These are phyloP conservation scores for Halictus quadricinctus DNA, from an alignment of 2,888 invertebrate species.

Conservation along the genomic window DNA sequence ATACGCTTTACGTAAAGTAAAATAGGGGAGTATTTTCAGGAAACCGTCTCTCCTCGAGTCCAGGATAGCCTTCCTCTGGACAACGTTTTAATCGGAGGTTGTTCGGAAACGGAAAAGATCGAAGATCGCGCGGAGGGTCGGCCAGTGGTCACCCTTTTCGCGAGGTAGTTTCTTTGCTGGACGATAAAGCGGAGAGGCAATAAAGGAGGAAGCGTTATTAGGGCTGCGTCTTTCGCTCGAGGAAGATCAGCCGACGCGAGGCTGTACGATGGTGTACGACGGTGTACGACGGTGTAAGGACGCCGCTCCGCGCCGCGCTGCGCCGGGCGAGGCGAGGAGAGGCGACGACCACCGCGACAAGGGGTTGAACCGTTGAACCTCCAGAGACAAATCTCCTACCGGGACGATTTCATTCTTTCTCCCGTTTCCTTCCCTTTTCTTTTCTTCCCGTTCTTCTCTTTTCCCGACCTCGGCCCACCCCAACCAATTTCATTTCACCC, in stretches of 20 bases:
- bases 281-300: conserved; percentile 1
- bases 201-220: conserved; percentile 77
- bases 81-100: not conserved
- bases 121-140: not conserved
- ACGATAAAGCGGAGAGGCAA: conserved; percentile 70
- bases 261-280: not conserved
- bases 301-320: not conserved
- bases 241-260: conserved; percentile 52
- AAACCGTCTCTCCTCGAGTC: not conserved
- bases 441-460: conserved; percentile 10
- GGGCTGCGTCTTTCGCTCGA: conserved; percentile 70
- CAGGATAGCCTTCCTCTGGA: not conserved
- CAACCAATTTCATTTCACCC: conserved; percentile 5
- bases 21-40: not conserved
- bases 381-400: conserved; percentile 68
- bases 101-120: not conserved
- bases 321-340: conserved; percentile 1
- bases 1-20: not conserved
- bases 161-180: conserved; percentile 53
- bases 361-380: conserved; percentile 71
- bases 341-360: conserved; percentile 57
- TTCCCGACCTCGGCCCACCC: conserved; percentile 8
- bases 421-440: conserved; percentile 7
- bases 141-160: conserved; percentile 17
- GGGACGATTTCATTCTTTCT: conserved; percentile 55